These are phyloP conservation scores for Drosophila ezoana DNA, from an alignment of 2,888 invertebrate species.

Conservation along the genomic window DNA sequence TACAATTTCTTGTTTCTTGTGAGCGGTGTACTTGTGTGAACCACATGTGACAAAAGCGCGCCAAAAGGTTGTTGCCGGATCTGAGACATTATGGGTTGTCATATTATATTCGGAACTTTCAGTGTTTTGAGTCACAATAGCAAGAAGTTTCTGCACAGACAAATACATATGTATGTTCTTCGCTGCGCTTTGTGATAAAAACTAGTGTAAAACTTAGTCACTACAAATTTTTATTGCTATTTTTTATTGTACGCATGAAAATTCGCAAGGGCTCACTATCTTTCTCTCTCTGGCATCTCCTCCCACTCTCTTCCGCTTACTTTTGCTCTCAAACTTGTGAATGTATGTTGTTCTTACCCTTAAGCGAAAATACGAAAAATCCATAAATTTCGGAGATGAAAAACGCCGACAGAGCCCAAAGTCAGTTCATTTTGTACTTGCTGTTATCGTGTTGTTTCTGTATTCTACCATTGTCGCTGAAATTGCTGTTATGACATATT, in stretches of 20 bases:
- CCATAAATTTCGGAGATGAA: slow-evolving; percentile 76
- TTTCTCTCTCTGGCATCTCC: slow-evolving; percentile 14
- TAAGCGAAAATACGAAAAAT: slow-evolving; percentile 65
- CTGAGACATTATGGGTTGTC: not conserved
- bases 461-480: slow-evolving; percentile 58
- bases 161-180: not conserved
- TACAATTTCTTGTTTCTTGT: slow-evolving; percentile 20
- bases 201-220: slow-evolving; percentile 66
- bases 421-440: slow-evolving; percentile 54
- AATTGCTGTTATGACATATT: slow-evolving; percentile 82
- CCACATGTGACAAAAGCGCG: slow-evolving; percentile 40
- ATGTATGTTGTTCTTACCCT: slow-evolving; percentile 57
- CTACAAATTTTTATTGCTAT: slow-evolving; percentile 55
- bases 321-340: slow-evolving; percentile 6
- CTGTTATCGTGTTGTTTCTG: slow-evolving; percentile 43
- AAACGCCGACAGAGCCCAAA: slow-evolving; percentile 74
- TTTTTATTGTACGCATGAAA: slow-evolving; percentile 57
- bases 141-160: not conserved
- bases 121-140: not conserved
- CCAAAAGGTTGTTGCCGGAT: slow-evolving; percentile 32
- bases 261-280: slow-evolving; percentile 21
- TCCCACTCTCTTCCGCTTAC: not conserved
- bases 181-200: slow-evolving; percentile 40
- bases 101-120: not conserved
- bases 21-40: slow-evolving; percentile 4